A percentile compares a stretch with the other conserved stretches of the same genome.
Conservation (phyloP, 1,140 invertebrate species). For the Drosophila novamexicana region DNA sequence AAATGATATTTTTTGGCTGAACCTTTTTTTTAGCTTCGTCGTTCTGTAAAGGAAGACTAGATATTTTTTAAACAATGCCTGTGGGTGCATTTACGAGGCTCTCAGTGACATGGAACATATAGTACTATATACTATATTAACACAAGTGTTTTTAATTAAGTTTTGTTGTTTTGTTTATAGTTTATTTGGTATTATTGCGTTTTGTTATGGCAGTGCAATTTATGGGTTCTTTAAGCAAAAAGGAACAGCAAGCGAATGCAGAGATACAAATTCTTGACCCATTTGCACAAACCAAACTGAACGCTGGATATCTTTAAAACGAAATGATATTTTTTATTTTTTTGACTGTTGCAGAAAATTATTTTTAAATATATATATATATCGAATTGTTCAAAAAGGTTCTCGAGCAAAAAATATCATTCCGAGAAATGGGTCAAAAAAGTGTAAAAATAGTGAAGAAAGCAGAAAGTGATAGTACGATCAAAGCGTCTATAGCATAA, state of each 20-base stretch:
- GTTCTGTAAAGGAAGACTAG: neutral
- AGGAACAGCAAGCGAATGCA: slow-evolving; percentile 43
- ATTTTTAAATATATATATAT: slow-evolving; percentile 16
- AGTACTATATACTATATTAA: slow-evolving; percentile 17
- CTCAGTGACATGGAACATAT: slow-evolving; percentile 2
- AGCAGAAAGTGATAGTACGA: slow-evolving; percentile 26
- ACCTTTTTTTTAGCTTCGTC: slow-evolving; percentile 60
- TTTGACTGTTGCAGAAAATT: slow-evolving; percentile 6
- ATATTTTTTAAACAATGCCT: slow-evolving; percentile 14
- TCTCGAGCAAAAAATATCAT: slow-evolving; percentile 84
- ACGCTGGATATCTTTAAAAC: slow-evolving; percentile 6
- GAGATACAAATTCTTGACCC: slow-evolving; percentile 43
- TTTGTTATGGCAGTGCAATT: slow-evolving; percentile 46
- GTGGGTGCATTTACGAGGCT: slow-evolving; percentile 32
- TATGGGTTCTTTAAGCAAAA: slow-evolving; percentile 16
- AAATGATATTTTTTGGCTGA: slow-evolving; percentile 83
- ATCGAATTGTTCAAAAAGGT: slow-evolving; percentile 69
- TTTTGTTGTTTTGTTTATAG: slow-evolving; percentile 26
- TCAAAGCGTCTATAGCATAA: slow-evolving; percentile 18
- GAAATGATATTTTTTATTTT: slow-evolving; percentile 51
- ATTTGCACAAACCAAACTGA: slow-evolving; percentile 33
- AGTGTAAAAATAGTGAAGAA: slow-evolving; percentile 40
- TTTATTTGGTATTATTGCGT: slow-evolving; percentile 22
- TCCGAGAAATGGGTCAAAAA: slow-evolving; percentile 82
- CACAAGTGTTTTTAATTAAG: slow-evolving; percentile 13